Evolutionary conservation across 30 jellyfish, hydroid and myxozoan genomes (phyloP).

Genomic region (Nemopilema nomurai): DNA sequence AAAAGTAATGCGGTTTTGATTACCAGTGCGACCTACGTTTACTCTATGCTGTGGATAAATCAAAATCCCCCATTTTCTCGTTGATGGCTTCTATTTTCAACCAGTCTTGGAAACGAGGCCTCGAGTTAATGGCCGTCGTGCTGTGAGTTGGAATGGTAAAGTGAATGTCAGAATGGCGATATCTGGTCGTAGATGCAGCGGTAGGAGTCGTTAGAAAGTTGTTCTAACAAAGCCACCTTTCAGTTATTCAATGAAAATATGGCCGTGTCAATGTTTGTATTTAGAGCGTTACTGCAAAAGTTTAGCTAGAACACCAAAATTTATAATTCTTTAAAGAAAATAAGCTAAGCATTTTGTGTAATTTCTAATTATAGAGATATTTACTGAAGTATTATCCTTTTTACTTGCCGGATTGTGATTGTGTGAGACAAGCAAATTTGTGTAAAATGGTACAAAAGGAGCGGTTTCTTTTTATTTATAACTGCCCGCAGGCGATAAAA

Average conservation of each 20-base stretch:
- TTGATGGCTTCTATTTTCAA: not conserved
- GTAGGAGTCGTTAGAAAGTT: too few species aligned
- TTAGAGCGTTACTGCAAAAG: not conserved
- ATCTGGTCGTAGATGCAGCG: too few species aligned
- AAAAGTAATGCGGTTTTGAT: too few species aligned
- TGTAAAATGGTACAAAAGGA: not conserved
- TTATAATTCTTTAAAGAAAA: not conserved
- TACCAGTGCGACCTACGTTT: too few species aligned
- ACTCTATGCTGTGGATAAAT: too few species aligned
- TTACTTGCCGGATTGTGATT: not conserved
- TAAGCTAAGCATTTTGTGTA: not conserved
- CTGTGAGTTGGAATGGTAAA: not conserved
- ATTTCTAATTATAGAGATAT: not conserved
- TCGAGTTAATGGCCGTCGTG: not conserved
- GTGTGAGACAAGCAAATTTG: not conserved
- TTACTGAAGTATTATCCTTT: not conserved
- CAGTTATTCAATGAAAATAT: not conserved
- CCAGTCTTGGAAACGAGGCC: not conserved
- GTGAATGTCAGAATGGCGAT: too few species aligned
- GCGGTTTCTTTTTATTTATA: not conserved
- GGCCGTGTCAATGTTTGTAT: not conserved
- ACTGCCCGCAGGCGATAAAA: not conserved
- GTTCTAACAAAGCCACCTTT: not conserved
- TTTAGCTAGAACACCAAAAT: not conserved
- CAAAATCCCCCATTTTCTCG: too few species aligned